Conservation (phyloP, 1,140 invertebrate species). For the Pseudachorutes palmiensis region DNA sequence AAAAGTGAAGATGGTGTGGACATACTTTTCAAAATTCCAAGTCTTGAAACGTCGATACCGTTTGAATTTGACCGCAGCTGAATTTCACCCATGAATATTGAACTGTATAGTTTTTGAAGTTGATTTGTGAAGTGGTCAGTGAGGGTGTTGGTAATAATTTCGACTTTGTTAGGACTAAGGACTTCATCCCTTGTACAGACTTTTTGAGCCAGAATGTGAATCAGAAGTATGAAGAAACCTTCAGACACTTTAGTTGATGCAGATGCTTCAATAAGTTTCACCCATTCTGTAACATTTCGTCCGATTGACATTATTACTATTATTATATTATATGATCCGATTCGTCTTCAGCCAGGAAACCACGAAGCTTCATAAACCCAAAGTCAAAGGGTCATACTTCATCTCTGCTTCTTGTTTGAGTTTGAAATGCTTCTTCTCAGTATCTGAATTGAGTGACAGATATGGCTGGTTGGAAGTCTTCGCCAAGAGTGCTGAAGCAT, state of each 20-base stretch:
- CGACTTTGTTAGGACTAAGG: background rate
- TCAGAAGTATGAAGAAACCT: too few relatives aligned
- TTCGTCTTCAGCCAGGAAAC: too few relatives aligned
- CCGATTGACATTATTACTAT: too few relatives aligned
- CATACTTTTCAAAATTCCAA: background rate
- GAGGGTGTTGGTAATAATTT: conserved; percentile 4
- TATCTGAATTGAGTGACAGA: background rate
- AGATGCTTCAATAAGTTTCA: too few relatives aligned
- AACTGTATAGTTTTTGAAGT: background rate
- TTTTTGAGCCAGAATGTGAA: conserved; percentile 18
- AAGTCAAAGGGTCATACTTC: too few relatives aligned
- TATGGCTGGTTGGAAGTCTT: conserved; percentile 5
- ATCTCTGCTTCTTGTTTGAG: too few relatives aligned
- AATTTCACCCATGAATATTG: background rate
- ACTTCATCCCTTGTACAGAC: background rate
- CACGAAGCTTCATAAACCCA: too few relatives aligned
- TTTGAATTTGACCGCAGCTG: background rate
- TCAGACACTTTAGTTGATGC: too few relatives aligned
- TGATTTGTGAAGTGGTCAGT: background rate
- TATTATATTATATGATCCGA: too few relatives aligned
- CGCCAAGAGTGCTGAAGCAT: background rate
- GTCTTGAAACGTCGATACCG: background rate
- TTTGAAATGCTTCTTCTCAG: background rate
- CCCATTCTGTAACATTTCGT: too few relatives aligned
- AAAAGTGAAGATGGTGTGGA: background rate